Evolutionary conservation across 2,113 vertebrate genomes (phyloP).

Genomic region (Eudyptes chrysolophus): DNA sequence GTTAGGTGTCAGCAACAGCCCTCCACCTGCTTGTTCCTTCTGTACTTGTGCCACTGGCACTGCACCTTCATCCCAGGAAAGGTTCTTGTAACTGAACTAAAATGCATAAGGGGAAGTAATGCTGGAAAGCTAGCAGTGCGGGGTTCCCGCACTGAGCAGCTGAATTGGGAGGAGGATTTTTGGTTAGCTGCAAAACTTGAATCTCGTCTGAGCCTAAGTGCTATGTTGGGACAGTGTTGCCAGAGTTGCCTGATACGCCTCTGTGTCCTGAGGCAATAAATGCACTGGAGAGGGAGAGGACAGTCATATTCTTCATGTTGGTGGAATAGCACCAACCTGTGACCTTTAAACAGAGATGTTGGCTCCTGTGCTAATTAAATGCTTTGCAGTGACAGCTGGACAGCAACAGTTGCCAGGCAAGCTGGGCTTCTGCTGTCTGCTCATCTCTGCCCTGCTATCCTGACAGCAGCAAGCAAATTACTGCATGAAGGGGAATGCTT

Average conservation of each 20-base stretch:
- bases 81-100: background rate
- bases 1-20: background rate
- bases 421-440: background rate
- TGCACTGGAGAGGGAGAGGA: rapidly evolving
- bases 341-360: background rate
- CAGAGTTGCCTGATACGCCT: background rate
- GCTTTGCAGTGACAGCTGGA: background rate
- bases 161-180: background rate
- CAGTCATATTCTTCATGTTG: background rate
- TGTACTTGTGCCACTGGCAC: background rate
- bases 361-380: background rate
- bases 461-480: background rate
- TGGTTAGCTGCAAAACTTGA: background rate
- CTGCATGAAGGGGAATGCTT: background rate
- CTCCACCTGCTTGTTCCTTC: background rate
- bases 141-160: background rate
- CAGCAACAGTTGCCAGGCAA: slow-evolving; percentile 13
- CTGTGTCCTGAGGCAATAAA: background rate
- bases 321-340: background rate
- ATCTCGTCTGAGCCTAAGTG: background rate
- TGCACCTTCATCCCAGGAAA: background rate
- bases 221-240: background rate
- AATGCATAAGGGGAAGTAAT: background rate
- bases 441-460: background rate
- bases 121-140: rapidly evolving